Percentiles rank a stretch among this genome's conserved stretches.
phyloP scores from a whole-genome alignment of 2,888 invertebrate species.

The Eulithis prunata region DNA sequence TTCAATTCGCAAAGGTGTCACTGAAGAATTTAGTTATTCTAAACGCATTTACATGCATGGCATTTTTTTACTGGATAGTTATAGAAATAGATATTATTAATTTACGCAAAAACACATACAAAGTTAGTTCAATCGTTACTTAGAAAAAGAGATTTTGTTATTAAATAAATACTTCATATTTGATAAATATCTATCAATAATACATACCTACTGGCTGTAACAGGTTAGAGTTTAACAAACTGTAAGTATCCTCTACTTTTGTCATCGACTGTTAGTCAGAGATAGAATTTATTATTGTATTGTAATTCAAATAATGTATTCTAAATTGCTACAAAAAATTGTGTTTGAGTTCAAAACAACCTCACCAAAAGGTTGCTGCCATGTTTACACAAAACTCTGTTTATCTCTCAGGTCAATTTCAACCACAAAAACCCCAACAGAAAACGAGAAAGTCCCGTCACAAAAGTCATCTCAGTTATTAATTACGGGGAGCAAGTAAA shows the following conservation, averaged over 20 bases:
- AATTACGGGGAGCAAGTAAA: slow-evolving; percentile 55
- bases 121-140: background rate
- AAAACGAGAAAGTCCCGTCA: slow-evolving; percentile 47
- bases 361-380: slow-evolving; percentile 18
- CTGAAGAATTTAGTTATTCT: slow-evolving; percentile 28
- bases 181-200: too few relatives aligned
- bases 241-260: too few relatives aligned
- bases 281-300: background rate
- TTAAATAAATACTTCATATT: too few relatives aligned
- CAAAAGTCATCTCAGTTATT: slow-evolving; percentile 48
- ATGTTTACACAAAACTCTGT: slow-evolving; percentile 29
- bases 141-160: too few relatives aligned
- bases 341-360: slow-evolving; percentile 8
- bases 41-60: slow-evolving; percentile 5
- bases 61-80: background rate
- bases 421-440: slow-evolving; percentile 44
- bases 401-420: slow-evolving; percentile 37
- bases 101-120: too few relatives aligned
- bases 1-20: slow-evolving; percentile 36
- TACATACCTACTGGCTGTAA: too few relatives aligned
- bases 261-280: too few relatives aligned
- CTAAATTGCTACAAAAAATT: slow-evolving; percentile 8
- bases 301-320: slow-evolving; percentile 1
- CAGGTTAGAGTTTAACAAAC: too few relatives aligned
- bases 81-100: too few relatives aligned